A percentile compares a stretch with the other conserved stretches of the same genome.
Conservation (phyloP, 2,888 invertebrate species). For the Liodrosophila aerea region DNA sequence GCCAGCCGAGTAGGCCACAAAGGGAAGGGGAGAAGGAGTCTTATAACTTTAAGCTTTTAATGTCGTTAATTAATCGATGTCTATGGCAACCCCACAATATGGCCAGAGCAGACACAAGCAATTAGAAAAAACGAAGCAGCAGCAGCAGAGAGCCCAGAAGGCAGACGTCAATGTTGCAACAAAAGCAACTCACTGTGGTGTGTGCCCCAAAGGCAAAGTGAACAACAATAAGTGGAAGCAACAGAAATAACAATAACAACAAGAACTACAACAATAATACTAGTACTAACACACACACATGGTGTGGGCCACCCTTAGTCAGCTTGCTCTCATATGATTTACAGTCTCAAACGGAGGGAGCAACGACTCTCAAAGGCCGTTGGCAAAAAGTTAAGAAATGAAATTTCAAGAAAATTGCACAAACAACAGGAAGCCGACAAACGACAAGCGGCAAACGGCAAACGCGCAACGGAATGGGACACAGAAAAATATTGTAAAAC, state of each 20-base stretch:
- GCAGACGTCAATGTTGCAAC: constrained; percentile 17
- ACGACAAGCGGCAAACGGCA: no score
- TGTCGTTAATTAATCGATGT: constrained; percentile 72
- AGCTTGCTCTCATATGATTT: constrained; percentile 59
- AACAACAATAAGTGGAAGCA: constrained; percentile 8
- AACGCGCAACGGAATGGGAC: no score
- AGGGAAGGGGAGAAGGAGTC: not conserved
- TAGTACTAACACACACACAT: constrained; percentile 36
- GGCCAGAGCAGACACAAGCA: constrained; percentile 54
- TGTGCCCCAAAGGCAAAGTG: constrained; percentile 10
- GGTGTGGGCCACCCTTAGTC: constrained; percentile 2
- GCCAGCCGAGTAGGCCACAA: not conserved
- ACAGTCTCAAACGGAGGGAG: constrained; percentile 52
- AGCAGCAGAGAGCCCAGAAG: constrained; percentile 23
- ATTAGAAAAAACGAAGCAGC: constrained; percentile 56
- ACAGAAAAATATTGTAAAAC: constrained; percentile 71
- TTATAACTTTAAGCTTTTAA: constrained; percentile 65
- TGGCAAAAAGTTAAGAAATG: constrained; percentile 74
- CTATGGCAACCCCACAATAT: constrained; percentile 4
- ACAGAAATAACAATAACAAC: constrained; percentile 13
- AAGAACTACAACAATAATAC: constrained; percentile 13
- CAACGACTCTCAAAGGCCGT: constrained; percentile 47
- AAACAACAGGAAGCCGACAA: constrained; percentile 63
- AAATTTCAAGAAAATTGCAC: constrained; percentile 76
- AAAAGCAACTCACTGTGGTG: constrained; percentile 15